These are phyloP conservation scores for Silurus aristotelis DNA, from an alignment of 2,797 vertebrate species.

Conservation along the genomic window DNA sequence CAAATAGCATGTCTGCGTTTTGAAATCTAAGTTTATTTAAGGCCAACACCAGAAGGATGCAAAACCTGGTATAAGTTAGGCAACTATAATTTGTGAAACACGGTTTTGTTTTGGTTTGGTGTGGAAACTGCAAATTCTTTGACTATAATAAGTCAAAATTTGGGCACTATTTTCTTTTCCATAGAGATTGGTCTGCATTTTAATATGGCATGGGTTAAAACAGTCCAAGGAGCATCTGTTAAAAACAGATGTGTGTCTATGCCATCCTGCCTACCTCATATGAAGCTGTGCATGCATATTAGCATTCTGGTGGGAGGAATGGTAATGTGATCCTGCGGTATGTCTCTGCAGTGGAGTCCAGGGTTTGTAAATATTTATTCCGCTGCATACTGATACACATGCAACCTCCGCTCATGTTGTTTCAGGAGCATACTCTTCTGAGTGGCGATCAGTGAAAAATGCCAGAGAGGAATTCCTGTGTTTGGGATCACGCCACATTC, in stretches of 20 bases:
- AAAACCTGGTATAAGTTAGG: slow-evolving; percentile 28
- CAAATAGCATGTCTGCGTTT: neutral
- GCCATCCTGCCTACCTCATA: slow-evolving; percentile 65
- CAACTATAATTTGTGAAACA: slow-evolving; percentile 20
- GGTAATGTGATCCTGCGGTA: slow-evolving; percentile 66
- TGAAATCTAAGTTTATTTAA: slow-evolving; percentile 16
- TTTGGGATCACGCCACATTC: slow-evolving; percentile 17
- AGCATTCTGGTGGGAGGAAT: slow-evolving; percentile 72
- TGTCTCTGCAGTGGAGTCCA: slow-evolving; percentile 66
- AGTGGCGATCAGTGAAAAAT: slow-evolving; percentile 44
- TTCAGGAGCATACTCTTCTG: slow-evolving; percentile 49
- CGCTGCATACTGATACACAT: slow-evolving; percentile 59
- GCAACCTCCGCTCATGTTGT: slow-evolving; percentile 39
- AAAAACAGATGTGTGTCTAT: slow-evolving; percentile 64
- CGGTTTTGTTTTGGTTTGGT: slow-evolving; percentile 36
- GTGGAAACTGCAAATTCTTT: slow-evolving; percentile 31
- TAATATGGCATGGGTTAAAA: slow-evolving; percentile 76
- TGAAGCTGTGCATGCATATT: slow-evolving; percentile 70
- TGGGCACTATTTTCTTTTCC: slow-evolving; percentile 48
- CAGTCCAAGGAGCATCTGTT: slow-evolving; percentile 66
- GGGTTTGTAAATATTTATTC: slow-evolving; percentile 75
- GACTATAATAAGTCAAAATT: slow-evolving; percentile 39
- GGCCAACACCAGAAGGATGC: slow-evolving; percentile 18
- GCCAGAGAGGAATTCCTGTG: slow-evolving; percentile 29
- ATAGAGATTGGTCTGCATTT: slow-evolving; percentile 63